phyloP scores from a whole-genome alignment of 2,113 vertebrate genomes.

The Prunella fulvescens region DNA sequence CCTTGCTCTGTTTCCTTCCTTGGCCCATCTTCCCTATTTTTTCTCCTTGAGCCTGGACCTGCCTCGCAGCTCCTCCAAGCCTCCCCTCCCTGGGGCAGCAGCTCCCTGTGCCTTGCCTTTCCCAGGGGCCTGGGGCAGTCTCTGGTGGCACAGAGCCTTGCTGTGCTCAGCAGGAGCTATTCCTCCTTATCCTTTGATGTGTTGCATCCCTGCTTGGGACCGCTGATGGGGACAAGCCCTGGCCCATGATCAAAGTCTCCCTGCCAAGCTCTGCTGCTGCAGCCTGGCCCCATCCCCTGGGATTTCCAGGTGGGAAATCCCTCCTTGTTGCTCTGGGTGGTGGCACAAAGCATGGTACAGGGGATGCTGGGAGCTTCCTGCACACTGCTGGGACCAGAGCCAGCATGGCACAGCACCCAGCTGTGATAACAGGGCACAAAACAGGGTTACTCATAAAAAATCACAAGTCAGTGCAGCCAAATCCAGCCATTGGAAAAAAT shows the following conservation, averaged over 20 bases:
- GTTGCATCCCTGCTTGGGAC: background rate
- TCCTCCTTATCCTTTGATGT: constrained; percentile 30
- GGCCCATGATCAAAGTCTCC: background rate
- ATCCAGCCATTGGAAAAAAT: background rate
- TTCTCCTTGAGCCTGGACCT: background rate
- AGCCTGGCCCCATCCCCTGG: background rate
- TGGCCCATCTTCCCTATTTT: background rate
- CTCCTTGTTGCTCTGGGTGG: background rate
- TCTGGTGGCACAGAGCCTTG: background rate
- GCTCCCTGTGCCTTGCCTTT: background rate
- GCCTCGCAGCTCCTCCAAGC: fast-evolving
- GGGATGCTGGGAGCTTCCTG: background rate
- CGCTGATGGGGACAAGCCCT: background rate
- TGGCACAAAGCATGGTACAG: background rate
- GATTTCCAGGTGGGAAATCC: background rate
- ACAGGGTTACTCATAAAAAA: background rate
- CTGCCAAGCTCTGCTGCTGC: background rate
- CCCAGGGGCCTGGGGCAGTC: background rate
- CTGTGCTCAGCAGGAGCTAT: constrained; percentile 19
- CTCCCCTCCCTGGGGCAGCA: background rate
- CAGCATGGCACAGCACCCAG: background rate
- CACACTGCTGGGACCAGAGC: background rate
- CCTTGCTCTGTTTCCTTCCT: background rate
- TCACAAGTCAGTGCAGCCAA: background rate
- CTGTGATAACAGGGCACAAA: background rate